Conservation (phyloP, 1,140 invertebrate genomes). For the Lanistes nyassanus region DNA sequence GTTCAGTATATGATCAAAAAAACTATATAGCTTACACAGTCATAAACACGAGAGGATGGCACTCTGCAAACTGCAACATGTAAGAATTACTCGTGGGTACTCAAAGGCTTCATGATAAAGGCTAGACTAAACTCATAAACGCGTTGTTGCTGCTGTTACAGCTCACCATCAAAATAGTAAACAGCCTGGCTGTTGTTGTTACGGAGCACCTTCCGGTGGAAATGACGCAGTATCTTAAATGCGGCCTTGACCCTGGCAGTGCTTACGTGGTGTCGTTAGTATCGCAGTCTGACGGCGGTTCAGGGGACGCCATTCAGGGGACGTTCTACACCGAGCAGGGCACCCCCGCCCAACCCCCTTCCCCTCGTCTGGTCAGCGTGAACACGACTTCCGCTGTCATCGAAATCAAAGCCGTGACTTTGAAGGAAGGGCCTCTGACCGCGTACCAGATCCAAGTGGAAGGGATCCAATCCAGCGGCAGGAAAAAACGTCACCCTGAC, state of each 20-base stretch:
- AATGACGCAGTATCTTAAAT: constrained; percentile 13
- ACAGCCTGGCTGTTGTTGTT: background rate
- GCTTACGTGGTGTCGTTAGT: constrained; percentile 27
- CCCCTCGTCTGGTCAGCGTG: constrained; percentile 41
- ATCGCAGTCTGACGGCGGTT: constrained; percentile 21
- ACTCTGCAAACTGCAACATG: background rate
- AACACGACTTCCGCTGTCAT: constrained; percentile 42
- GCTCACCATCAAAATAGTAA: background rate
- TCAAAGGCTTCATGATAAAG: too few species aligned
- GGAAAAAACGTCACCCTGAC: background rate
- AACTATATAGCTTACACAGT: background rate
- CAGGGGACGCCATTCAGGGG: background rate
- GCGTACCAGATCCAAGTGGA: constrained; percentile 47
- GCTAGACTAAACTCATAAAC: background rate
- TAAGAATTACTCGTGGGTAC: too few species aligned
- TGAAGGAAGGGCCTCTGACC: constrained; percentile 37
- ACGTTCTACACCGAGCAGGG: constrained; percentile 30
- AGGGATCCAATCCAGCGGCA: constrained; percentile 23
- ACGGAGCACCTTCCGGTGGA: background rate
- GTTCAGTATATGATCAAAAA: background rate
- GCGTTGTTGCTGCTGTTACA: background rate
- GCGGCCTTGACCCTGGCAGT: constrained; percentile 26
- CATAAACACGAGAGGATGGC: background rate
- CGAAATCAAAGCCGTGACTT: constrained; percentile 44
- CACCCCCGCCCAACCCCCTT: constrained; percentile 30